Evolutionary conservation across 2,113 vertebrate species (phyloP), one percentile per base, ranked within the genome.

Genomic region (Peucedramus taeniatus): DNA sequence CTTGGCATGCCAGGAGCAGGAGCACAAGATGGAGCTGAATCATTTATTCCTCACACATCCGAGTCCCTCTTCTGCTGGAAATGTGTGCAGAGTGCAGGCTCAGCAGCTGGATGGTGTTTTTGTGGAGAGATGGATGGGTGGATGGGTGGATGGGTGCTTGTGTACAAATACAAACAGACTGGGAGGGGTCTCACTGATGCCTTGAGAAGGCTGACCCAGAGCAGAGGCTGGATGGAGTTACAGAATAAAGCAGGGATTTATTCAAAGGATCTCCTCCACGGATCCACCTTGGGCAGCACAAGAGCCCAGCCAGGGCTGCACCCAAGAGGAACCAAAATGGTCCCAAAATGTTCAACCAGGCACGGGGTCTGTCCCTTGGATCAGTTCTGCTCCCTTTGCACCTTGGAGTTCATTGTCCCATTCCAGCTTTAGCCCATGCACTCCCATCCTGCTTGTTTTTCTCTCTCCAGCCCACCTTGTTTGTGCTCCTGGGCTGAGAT

Each of bases 1-100:
- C 91, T 93, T 18, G 82, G 82, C 44, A 21, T 31, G 75, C 74
- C 90, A 77, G 57, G 14, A 80, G 92, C 90, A 81, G 90, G 14
- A 51, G 60, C 94, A 83, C 94, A 96, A 93, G 76, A 93, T 96
- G 93, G 93, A 95, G 93, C 93, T 94, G 92, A 70, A 88, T 94
- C 68, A 21, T 93, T 93, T 54, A 70, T 83, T 90, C 93, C 60
- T 63, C 15, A 37, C 10, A 1, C 92, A 33, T 90, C 80, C 4
- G 0, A 83, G 66, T 20, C 47, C 66, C 42, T 56, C 79, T 83
- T 33, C 15, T 37, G 45, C 83, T 69, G 78, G 49, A 69, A 10
- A 37, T 2, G 53, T 19, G 40, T 68, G 87, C 16, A 9, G 84
- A 87, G 77, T 60, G 69, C 87, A 60, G 75, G 85, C 75, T 90